These are phyloP conservation scores for Hyla sarda DNA, from an alignment of 2,113 vertebrate genomes.

Conservation along the genomic window DNA sequence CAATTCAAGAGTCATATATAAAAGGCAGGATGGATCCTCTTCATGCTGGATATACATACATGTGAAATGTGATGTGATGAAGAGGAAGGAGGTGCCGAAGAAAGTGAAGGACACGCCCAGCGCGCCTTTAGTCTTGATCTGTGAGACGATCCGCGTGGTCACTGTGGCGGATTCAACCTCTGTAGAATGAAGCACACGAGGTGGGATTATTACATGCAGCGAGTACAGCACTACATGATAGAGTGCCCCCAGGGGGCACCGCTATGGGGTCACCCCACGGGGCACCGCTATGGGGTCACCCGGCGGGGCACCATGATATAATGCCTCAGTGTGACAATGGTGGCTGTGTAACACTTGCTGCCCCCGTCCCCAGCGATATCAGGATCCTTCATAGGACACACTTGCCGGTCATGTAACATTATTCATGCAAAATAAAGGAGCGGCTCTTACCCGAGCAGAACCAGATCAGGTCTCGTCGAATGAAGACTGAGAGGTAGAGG, in stretches of 20 bases:
- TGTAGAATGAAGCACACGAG: conserved; percentile 61
- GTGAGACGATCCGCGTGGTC: conserved; percentile 95
- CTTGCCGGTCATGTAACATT: too few relatives aligned
- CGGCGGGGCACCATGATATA: too few relatives aligned
- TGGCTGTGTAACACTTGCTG: too few relatives aligned
- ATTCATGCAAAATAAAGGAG: too few relatives aligned
- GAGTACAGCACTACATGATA: neutral
- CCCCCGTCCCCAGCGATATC: too few relatives aligned
- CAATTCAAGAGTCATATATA: too few relatives aligned
- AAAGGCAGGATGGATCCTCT: too few relatives aligned
- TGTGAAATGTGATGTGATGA: conserved; percentile 97
- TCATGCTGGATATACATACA: conserved; percentile 76
- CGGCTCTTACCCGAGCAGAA: conserved; percentile 89
- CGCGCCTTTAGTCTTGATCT: conserved; percentile 98
- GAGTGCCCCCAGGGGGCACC: too few relatives aligned
- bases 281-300: too few relatives aligned
- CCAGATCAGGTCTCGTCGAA: conserved; percentile 96
- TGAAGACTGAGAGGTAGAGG: conserved; percentile 88
- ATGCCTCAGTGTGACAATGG: too few relatives aligned
- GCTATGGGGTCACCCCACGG: neutral
- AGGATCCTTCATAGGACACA: too few relatives aligned
- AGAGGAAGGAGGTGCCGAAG: conserved; percentile 97
- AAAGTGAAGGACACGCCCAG: conserved; percentile 90
- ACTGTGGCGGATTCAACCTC: conserved; percentile 93
- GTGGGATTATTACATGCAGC: neutral